Conservation (phyloP, 2,888 invertebrate species). For the Carpatolechia fugitivella region DNA sequence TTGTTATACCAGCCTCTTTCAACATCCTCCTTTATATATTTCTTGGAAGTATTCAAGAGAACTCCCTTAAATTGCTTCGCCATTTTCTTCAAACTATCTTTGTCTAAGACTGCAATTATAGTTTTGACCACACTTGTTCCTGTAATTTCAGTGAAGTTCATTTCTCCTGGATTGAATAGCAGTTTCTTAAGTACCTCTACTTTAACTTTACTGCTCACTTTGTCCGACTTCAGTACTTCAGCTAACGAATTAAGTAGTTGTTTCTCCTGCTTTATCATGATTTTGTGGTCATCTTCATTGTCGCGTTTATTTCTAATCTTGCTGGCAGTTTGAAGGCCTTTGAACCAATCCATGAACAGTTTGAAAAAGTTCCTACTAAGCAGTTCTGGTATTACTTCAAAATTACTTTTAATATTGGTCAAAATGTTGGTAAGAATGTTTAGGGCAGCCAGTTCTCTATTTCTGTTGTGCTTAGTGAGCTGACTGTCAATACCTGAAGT, state of each 20-base stretch:
- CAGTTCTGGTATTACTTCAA: slow-evolving; percentile 73
- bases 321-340: slow-evolving; percentile 77
- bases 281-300: slow-evolving; percentile 68
- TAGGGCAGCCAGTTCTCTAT: slow-evolving; percentile 80
- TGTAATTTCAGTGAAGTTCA: slow-evolving; percentile 86
- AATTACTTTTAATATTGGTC: slow-evolving; percentile 64
- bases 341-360: slow-evolving; percentile 81
- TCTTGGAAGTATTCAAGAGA: slow-evolving; percentile 75
- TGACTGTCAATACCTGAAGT: slow-evolving; percentile 66
- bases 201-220: slow-evolving; percentile 71
- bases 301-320: slow-evolving; percentile 75
- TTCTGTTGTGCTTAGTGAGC: slow-evolving; percentile 69
- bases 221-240: slow-evolving; percentile 68
- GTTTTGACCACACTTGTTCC: slow-evolving; percentile 82
- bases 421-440: slow-evolving; percentile 80
- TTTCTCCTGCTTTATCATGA: slow-evolving; percentile 78
- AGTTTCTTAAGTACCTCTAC: slow-evolving; percentile 81
- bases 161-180: slow-evolving; percentile 83
- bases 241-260: slow-evolving; percentile 74
- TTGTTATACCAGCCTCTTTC: slow-evolving; percentile 82
- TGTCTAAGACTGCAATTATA: slow-evolving; percentile 80
- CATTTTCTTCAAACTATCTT: slow-evolving; percentile 81
- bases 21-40: slow-evolving; percentile 66
- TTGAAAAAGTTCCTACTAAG: slow-evolving; percentile 83
- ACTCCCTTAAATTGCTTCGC: slow-evolving; percentile 81